Evolutionary conservation across 2,113 vertebrate genomes (phyloP).

Genomic region (Malurus cyaneus): DNA sequence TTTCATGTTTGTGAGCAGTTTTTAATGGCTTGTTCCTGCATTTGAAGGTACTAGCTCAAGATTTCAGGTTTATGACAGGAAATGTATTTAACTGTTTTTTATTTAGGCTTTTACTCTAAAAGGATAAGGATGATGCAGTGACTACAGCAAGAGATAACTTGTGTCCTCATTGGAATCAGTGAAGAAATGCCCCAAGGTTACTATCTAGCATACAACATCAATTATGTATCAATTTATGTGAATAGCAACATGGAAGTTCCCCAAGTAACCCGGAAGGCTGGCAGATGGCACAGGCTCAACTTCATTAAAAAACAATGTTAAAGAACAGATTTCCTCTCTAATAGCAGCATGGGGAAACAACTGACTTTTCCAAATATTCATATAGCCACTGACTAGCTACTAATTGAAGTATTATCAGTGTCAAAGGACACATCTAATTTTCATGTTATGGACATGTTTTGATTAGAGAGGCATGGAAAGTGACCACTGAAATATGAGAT

Average conservation of each 20-base stretch:
- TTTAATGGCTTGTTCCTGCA: not conserved
- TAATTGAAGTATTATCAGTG: not conserved
- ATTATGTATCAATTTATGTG: not conserved
- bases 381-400: not conserved
- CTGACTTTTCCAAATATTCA: not conserved
- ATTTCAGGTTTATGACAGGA: slow-evolving; percentile 1
- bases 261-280: not conserved
- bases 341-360: not conserved
- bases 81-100: not conserved
- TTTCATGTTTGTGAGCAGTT: not conserved
- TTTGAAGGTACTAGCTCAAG: not conserved
- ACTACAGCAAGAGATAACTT: not conserved
- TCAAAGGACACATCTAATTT: not conserved
- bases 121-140: not conserved
- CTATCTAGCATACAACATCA: not conserved
- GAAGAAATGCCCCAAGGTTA: not conserved
- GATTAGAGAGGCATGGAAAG: not conserved
- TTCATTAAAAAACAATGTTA: not conserved
- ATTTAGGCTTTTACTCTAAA: not conserved
- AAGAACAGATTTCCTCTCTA: not conserved
- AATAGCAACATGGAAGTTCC: not conserved
- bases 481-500: rapidly evolving
- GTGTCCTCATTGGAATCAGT: not conserved
- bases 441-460: not conserved
- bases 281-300: not conserved